Base-by-base conservation (phyloP, 2,797 vertebrate genomes). In the Smutsia temminckii region DNA sequence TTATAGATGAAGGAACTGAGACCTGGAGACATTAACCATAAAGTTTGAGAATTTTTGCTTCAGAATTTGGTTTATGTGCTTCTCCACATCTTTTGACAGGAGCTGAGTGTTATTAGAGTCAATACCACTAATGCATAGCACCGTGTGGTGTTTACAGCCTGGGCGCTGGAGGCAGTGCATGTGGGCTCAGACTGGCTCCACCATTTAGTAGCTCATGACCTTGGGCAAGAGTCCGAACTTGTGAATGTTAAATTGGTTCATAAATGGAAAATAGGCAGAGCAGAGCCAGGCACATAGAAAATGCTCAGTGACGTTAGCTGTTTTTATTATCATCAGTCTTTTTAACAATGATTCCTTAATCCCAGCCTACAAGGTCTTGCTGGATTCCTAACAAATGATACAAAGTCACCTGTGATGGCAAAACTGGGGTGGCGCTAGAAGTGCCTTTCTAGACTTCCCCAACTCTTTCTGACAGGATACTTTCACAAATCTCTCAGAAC, bases 1-100 rank as follows among this genome's bases (percentile, higher is more conserved):
- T 91, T 89, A 91, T 64, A 89, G 34, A 79, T 78, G 64, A 77
- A 83, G 53, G 25, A 37, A 89, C 42, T 32, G 49, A 91, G 40
- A 69, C 37, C 21, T 23, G 6, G 20, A 83, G 51, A 80, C 20
- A 71, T 49, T 53, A 88, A 61, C 61, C 51, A 55, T 29, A 57
- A 81, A 46, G 63, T 89, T 23, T 71, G 53, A n/a, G 11, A 53
- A 64, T 21, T 55, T 90, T 37, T 66, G 46, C 40, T 72, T 94
- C 40, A 66, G 21, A 71, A 29, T 46, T 49, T 32, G 17, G 42
- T 83, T 23, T 59, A 7, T 64, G 53, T 59, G 57, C 16, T 75
- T 78, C 29, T 34, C 68, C 81, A 16, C 3, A 1, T 34, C 57
- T 84, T 85, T 77, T 55, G 42, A 55, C 21, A 10, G 23, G 34